Conservation (phyloP, 2,113 vertebrate genomes). For the Furnarius figulus region DNA sequence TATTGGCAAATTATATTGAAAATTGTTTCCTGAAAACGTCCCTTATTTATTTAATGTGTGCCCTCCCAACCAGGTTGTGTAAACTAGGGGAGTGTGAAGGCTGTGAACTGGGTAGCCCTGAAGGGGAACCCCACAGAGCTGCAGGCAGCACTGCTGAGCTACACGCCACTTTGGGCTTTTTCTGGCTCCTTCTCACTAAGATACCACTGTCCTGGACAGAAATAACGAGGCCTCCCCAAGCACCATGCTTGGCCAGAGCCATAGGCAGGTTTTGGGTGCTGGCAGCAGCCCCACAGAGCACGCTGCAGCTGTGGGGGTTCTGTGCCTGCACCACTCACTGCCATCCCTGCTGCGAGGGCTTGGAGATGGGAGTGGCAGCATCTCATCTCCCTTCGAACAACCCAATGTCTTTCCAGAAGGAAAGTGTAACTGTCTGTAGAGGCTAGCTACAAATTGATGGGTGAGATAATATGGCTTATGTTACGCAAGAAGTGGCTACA, state of each 20-base stretch:
- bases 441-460: background rate
- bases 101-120: background rate
- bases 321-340: background rate
- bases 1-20: background rate
- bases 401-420: background rate
- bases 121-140: background rate
- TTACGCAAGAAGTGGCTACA: background rate
- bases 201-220: background rate
- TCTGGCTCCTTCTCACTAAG: background rate
- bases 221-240: background rate
- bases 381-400: background rate
- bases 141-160: background rate
- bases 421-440: background rate
- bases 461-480: background rate
- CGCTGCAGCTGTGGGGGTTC: rapidly evolving
- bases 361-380: background rate
- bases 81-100: background rate
- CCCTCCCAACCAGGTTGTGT: background rate
- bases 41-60: background rate
- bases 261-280: rapidly evolving
- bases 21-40: background rate
- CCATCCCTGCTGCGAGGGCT: background rate
- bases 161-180: background rate
- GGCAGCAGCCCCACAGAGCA: background rate
- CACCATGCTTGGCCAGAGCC: rapidly evolving